Evolutionary conservation across 2,113 vertebrate species (phyloP), one percentile per base, ranked within the genome.

Genomic region (Rhinopomastus cyanomelas): DNA sequence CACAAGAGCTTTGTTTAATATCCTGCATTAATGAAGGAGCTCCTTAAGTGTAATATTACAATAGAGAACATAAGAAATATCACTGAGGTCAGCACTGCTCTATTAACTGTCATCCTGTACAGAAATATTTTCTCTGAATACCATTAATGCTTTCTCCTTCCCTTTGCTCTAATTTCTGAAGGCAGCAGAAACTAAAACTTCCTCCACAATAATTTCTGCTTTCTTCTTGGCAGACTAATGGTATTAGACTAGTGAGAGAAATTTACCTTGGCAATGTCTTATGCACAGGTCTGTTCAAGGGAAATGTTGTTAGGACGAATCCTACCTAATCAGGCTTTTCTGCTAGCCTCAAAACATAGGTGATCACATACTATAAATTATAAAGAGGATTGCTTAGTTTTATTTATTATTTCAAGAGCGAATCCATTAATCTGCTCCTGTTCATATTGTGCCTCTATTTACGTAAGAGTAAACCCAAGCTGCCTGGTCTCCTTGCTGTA

Each of bases 51-150:
- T 96, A 95, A 92, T 91, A 95, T 91, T 96, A 96, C 74, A 81
- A 94, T 25, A 89, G 65, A 91, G 77, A 94, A 76, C 80, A 89
- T 82, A 94, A 91, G 91, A 95, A 96, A 94, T 83, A 97, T 53
- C 73, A 39, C 79, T 21, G 92, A 97, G 95, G 95, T 97, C 97
- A 97, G 62, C 4, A 30, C 76, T 0, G 39, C 91, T 94, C 94
- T 97, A 96, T 95, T 95, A 97, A 90, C 94, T 96, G 95, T 95
- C 96, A 96, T 94, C 85, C 87, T 74, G 76, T 85, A 89, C 56
- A 96, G 95, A 97, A 97, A 96, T 94, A 96, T 97, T 97, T 96
- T 89, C 96, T 93, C 92, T 93, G 95, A 97, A 96, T 94, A 96
- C 93, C 88, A 95, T 96, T 96, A 97, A 96, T 86, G 96, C 79